Evolutionary conservation across 2,888 invertebrate species (phyloP).

Genomic region (Philonicus albiceps): DNA sequence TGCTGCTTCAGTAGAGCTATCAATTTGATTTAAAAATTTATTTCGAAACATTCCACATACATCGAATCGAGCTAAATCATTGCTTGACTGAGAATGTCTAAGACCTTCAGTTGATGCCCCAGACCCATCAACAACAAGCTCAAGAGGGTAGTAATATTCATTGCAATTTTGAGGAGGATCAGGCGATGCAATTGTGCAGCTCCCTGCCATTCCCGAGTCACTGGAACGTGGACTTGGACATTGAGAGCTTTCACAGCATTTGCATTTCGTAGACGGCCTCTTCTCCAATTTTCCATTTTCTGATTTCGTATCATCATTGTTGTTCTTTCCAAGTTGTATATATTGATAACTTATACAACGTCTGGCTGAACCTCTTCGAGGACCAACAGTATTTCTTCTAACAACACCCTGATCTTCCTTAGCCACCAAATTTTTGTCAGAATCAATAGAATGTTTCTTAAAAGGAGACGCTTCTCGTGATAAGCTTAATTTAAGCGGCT

Average conservation of each 20-base stretch:
- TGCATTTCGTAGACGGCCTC: constrained; percentile 60
- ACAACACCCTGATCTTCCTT: background rate
- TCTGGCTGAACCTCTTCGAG: constrained; percentile 56
- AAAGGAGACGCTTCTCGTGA: constrained; percentile 57
- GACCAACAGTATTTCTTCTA: constrained; percentile 16
- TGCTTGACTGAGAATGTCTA: constrained; percentile 49
- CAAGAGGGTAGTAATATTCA: constrained; percentile 47
- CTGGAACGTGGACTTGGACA: constrained; percentile 79
- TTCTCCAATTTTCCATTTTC: constrained; percentile 35
- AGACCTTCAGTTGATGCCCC: constrained; percentile 50
- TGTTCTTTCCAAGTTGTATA: constrained; percentile 56
- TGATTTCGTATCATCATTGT: constrained; percentile 9
- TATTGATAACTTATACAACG: constrained; percentile 66
- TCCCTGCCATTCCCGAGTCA: constrained; percentile 83
- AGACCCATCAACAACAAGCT: constrained; percentile 35
- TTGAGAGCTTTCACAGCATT: constrained; percentile 70
- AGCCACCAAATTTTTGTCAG: constrained; percentile 64
- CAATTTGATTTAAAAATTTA: constrained; percentile 53
- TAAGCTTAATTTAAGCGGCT: background rate
- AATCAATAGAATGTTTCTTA: constrained; percentile 68
- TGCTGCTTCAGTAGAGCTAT: background rate
- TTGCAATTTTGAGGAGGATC: constrained; percentile 64
- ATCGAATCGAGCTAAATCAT: constrained; percentile 58
- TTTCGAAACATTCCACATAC: constrained; percentile 62
- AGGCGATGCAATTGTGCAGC: constrained; percentile 77